Percentiles rank a stretch among this genome's conserved stretches.
Conservation (phyloP, 2,797 vertebrate genomes). For the Squalus acanthias region DNA sequence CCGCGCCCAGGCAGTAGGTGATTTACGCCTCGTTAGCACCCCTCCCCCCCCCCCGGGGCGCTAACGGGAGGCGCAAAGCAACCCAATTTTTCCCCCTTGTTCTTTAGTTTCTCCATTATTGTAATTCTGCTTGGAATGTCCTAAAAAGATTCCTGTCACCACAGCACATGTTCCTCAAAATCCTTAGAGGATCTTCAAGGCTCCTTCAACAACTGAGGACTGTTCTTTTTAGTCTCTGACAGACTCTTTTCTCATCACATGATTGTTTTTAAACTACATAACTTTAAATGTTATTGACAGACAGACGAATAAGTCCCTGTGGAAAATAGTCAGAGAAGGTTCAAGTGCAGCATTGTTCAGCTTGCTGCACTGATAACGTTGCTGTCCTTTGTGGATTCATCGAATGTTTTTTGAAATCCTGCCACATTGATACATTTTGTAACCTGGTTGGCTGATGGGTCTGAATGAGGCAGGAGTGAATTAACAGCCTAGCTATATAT, state of each 20-base stretch:
- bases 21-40: too few species aligned
- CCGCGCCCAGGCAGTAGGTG: too few species aligned
- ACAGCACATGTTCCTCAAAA: neutral
- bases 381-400: neutral
- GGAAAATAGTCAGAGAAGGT: neutral
- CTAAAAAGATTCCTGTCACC: neutral
- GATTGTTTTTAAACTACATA: neutral
- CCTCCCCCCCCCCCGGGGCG: too few species aligned
- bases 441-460: neutral
- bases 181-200: neutral
- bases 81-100: too few species aligned
- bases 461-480: neutral
- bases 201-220: neutral
- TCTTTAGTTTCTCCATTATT: neutral
- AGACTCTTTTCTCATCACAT: neutral
- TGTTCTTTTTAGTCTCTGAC: neutral
- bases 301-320: neutral
- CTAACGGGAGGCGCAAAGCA: too few species aligned
- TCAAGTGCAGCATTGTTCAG: neutral
- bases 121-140: neutral
- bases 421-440: neutral
- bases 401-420: neutral
- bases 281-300: neutral
- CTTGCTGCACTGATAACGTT: neutral
- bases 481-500: neutral